phyloP scores from a whole-genome alignment of 35 echinoderm and acorn worm genomes.

The Ophioderma brevispina region DNA sequence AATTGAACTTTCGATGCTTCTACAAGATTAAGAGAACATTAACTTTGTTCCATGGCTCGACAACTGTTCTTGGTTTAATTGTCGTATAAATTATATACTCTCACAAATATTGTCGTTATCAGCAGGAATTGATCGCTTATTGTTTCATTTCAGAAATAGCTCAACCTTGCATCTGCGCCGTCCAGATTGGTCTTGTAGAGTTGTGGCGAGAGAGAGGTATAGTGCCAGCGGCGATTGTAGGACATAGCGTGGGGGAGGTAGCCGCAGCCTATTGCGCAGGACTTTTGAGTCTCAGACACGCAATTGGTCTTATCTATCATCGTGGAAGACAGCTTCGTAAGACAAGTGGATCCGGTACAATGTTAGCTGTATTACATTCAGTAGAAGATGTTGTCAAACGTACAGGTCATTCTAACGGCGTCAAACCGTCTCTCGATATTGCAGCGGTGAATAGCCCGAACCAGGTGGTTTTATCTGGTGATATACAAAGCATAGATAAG shows the following conservation, averaged over 20 bases:
- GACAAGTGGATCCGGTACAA: conserved; percentile 50
- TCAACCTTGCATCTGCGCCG: conserved; percentile 40
- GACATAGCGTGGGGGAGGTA: conserved; percentile 64
- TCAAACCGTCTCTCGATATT: conserved; percentile 1
- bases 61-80: background rate
- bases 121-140: background rate
- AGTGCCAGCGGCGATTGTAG: conserved; percentile 34
- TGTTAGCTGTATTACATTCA: conserved; percentile 31
- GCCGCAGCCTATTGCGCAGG: conserved; percentile 54
- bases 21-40: background rate
- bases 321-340: conserved; percentile 30
- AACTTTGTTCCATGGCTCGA: too few relatives aligned
- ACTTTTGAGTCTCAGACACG: conserved; percentile 13
- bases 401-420: background rate
- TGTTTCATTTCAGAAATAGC: conserved; percentile 20
- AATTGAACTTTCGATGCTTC: background rate
- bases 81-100: background rate
- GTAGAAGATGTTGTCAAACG: background rate
- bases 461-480: conserved; percentile 70
- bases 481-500: background rate
- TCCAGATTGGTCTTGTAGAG: conserved; percentile 48
- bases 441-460: conserved; percentile 49
- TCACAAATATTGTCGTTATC: background rate
- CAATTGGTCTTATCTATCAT: conserved; percentile 41
- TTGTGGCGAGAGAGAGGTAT: conserved; percentile 27